A percentile compares a stretch with the other conserved stretches of the same genome.
These are phyloP conservation scores for Montipora cactus DNA, from an alignment of 64 coral and sea anemone genomes.

Conservation along the genomic window DNA sequence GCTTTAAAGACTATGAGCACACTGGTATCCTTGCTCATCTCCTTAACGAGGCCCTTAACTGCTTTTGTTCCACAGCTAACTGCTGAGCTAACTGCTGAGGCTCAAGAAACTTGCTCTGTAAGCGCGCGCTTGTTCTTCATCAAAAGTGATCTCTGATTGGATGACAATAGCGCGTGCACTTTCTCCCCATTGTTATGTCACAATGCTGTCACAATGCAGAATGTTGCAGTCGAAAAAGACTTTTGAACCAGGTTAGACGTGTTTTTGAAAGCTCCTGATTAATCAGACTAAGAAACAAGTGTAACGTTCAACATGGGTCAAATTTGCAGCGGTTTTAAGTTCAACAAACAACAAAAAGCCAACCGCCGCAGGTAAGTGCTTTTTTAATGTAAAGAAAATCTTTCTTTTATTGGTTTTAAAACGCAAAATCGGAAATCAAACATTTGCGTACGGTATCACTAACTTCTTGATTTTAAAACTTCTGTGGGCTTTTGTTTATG, in stretches of 20 bases:
- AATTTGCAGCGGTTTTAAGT: constrained; percentile 5
- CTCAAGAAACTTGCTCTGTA: no score
- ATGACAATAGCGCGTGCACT: not conserved
- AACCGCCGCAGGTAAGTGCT: not conserved
- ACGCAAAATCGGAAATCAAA: no score
- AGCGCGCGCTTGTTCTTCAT: no score
- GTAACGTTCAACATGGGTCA: constrained; percentile 6
- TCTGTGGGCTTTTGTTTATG: no score
- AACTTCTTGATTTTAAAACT: no score
- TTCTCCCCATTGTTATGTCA: not conserved
- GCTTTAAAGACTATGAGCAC: no score
- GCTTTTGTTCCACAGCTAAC: no score
- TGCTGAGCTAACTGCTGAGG: no score
- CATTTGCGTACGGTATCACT: not conserved
- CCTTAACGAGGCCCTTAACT: no score
- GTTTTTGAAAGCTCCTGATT: constrained; percentile 9
- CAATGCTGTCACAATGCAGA: not conserved
- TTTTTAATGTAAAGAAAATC: not conserved
- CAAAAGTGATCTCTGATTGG: not conserved
- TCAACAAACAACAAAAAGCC: not conserved
- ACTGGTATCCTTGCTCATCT: no score
- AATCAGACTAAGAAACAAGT: not conserved
- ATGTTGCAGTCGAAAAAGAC: not conserved
- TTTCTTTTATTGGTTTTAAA: not conserved
- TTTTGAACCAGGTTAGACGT: not conserved